These are phyloP conservation scores for Lates calcarifer DNA, from an alignment of 2,113 vertebrate species.

Conservation along the genomic window DNA sequence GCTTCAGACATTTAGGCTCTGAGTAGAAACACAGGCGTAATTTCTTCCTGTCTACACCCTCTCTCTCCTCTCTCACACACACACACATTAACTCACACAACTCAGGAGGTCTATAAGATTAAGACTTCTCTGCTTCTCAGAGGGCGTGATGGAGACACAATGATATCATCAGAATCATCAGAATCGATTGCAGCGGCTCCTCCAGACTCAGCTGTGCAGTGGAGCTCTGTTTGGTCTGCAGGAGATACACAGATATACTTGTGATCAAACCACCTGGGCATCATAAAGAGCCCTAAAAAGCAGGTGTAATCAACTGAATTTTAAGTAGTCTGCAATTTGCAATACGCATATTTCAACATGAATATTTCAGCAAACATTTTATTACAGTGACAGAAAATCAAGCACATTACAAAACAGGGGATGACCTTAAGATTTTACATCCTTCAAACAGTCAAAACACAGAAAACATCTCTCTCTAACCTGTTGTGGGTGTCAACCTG, in stretches of 20 bases:
- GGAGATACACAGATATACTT: constrained; percentile 38
- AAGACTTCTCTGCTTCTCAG: constrained; percentile 78
- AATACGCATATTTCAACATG: background rate
- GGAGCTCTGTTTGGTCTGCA: constrained; percentile 66
- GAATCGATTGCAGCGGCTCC: constrained; percentile 78
- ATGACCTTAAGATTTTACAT: background rate
- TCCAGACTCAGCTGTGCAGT: background rate
- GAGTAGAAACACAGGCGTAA: constrained; percentile 1
- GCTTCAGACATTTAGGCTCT: background rate
- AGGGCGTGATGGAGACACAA: constrained; percentile 82
- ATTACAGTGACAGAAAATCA: background rate
- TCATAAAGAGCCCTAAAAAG: background rate
- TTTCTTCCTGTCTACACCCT: background rate
- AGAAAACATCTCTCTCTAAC: constrained; percentile 36
- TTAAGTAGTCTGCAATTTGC: too few relatives aligned
- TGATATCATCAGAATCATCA: constrained; percentile 90
- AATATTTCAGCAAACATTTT: constrained; percentile 1
- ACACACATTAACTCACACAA: background rate
- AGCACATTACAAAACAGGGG: background rate
- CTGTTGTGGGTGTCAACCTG: constrained; percentile 35
- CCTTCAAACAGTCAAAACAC: background rate
- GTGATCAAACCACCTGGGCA: background rate
- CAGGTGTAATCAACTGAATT: too few relatives aligned
- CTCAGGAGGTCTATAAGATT: constrained; percentile 50
- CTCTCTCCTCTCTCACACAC: background rate